Evolutionary conservation across 2,113 vertebrate species (phyloP), one percentile per base, ranked within the genome.

Genomic region (Misgurnus mizolepis): DNA sequence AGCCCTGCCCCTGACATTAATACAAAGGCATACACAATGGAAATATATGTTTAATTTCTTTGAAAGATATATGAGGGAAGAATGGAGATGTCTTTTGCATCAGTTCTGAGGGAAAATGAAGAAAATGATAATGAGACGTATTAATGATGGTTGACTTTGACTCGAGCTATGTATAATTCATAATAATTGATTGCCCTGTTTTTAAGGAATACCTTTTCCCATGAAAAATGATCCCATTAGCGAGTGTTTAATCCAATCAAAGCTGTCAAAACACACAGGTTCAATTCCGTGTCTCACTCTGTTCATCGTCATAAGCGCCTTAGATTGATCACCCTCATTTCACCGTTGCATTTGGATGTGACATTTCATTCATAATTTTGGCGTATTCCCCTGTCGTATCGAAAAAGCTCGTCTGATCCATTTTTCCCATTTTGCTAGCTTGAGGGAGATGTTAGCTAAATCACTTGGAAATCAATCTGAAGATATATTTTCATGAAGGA

Each of bases 191-290:
- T 96, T 95, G 91, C 87, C 89, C 91, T 93, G 90, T 91, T 94
- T 95, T 94, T 93, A 94, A 95, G 91, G 93, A 95, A 93, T 94
- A 95, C 93, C 93, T 96, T 96, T 82, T 96, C 91, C 92, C 91
- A 93, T 95, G 95, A 97, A 95, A 97, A 98, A 98, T 96, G 88
- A 97, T 95, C 94, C 94, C 94, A 97, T 98, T 96, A 98, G 93
- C 76, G 69, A 85, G 90, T 93, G 93, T 96, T 96, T 95, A 96
- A 96, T 97, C 94, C 95, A 97, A 96, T 95, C 94, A 94, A 92
- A 94, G 82, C 92, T 97, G 96, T 96, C 95, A 97, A 96, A 97
- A 95, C 95, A 93, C 90, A 84, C 90, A 82, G 92, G 89, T 92
- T 93, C 92, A 89, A 72, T 92, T 92, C 95, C 89, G 93, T 94